Evolutionary conservation across 2,797 vertebrate species (phyloP).

Genomic region (Acestrorhynchus altus): DNA sequence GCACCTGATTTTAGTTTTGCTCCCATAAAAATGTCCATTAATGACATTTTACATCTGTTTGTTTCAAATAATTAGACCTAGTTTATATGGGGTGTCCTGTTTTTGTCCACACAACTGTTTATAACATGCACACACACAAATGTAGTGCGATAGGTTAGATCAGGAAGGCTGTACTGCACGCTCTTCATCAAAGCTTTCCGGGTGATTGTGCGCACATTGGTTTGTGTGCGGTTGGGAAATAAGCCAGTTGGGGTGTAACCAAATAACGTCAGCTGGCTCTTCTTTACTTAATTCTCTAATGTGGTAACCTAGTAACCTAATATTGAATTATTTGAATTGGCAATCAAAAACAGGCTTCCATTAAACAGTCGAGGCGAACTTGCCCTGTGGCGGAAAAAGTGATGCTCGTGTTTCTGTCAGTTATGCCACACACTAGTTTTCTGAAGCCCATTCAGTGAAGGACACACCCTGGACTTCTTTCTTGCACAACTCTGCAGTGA

Average conservation of each 20-base stretch:
- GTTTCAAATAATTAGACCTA: too few relatives aligned
- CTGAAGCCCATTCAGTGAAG: background rate
- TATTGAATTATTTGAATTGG: conserved; percentile 62
- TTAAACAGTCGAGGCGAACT: conserved; percentile 25
- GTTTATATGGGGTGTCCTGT: too few relatives aligned
- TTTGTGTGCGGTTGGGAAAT: background rate
- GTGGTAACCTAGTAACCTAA: conserved; percentile 64
- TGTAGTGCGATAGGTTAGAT: too few relatives aligned
- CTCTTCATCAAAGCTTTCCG: background rate
- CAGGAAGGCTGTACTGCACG: too few relatives aligned
- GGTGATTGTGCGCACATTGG: background rate
- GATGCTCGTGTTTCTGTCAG: background rate
- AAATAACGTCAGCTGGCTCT: conserved; percentile 45
- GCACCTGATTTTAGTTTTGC: too few relatives aligned
- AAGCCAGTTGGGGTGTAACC: conserved; percentile 26
- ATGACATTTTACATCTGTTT: too few relatives aligned
- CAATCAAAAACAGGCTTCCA: conserved; percentile 55
- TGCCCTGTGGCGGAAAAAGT: background rate
- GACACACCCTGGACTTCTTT: background rate
- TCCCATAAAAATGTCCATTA: too few relatives aligned
- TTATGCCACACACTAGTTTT: background rate
- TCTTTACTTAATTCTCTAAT: conserved; percentile 63
- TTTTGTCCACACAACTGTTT: too few relatives aligned
- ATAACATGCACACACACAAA: too few relatives aligned
- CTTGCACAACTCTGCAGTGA: background rate